phyloP scores from a whole-genome alignment of 2,113 vertebrate genomes.

The Acinonyx jubatus region DNA sequence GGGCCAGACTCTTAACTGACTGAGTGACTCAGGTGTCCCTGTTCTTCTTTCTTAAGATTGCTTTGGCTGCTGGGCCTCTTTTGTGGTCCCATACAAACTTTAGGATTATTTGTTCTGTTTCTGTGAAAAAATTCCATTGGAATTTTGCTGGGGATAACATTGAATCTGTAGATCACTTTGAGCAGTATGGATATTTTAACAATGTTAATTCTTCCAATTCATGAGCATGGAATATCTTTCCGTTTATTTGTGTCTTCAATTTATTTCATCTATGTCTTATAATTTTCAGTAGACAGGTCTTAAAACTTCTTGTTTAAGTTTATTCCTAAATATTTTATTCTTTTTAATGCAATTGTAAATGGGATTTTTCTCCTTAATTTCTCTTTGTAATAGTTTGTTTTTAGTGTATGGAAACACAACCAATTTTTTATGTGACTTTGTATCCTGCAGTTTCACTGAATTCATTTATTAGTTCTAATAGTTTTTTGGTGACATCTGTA shows the following conservation, averaged over 20 bases:
- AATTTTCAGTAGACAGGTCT: not conserved
- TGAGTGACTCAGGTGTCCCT: too few relatives aligned
- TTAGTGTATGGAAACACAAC: not conserved
- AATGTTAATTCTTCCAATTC: not conserved
- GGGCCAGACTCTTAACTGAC: too few relatives aligned
- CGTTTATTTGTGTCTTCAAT: not conserved
- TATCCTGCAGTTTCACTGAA: not conserved
- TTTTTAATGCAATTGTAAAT: not conserved
- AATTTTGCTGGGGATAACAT: not conserved
- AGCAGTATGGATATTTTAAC: not conserved
- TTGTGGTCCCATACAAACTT: not conserved
- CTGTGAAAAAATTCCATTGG: not conserved
- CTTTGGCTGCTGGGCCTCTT: not conserved
- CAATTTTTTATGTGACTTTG: not conserved
- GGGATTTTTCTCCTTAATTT: not conserved
- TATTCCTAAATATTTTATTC: not conserved
- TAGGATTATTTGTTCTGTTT: not conserved
- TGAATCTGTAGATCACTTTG: not conserved
- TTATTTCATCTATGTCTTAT: not conserved
- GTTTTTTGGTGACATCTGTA: not conserved
- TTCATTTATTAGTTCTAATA: not conserved
- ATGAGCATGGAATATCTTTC: not conserved
- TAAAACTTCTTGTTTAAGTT: not conserved
- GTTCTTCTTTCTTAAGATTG: not conserved
- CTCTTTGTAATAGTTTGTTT: not conserved